Evolutionary conservation across 2,797 vertebrate genomes (phyloP).

Genomic region (Caiman crocodilus): DNA sequence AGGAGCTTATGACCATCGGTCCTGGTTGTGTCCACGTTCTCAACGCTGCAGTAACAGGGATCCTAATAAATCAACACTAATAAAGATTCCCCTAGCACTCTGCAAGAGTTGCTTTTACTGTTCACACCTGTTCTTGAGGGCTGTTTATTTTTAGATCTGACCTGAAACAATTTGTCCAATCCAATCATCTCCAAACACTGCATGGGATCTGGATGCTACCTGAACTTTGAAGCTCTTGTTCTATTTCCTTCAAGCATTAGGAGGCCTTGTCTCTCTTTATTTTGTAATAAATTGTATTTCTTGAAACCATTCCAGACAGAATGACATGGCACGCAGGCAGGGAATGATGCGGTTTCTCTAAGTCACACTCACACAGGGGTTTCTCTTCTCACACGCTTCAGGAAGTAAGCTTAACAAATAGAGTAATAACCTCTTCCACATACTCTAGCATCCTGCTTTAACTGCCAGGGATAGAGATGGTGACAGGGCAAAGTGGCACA

Average conservation of each 20-base stretch:
- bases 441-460: conserved; percentile 38
- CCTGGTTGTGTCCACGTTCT: neutral
- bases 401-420: conserved; percentile 19
- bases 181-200: neutral
- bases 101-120: neutral
- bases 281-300: neutral
- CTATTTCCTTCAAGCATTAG: neutral
- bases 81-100: neutral
- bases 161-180: neutral
- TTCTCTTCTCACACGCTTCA: conserved; percentile 13
- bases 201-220: neutral
- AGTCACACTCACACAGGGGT: conserved; percentile 27
- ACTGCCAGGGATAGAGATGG: neutral
- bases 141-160: conserved; percentile 6
- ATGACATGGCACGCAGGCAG: neutral
- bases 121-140: neutral
- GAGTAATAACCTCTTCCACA: conserved; percentile 18
- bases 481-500: too few relatives aligned
- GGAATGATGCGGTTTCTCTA: neutral
- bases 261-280: neutral
- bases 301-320: neutral
- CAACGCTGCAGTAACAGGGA: neutral
- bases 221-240: neutral
- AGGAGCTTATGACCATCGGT: too few relatives aligned
- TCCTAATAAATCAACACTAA: conserved; percentile 14